Conservation (phyloP, 2,113 vertebrate genomes). For the Orientallactaga bullata region DNA sequence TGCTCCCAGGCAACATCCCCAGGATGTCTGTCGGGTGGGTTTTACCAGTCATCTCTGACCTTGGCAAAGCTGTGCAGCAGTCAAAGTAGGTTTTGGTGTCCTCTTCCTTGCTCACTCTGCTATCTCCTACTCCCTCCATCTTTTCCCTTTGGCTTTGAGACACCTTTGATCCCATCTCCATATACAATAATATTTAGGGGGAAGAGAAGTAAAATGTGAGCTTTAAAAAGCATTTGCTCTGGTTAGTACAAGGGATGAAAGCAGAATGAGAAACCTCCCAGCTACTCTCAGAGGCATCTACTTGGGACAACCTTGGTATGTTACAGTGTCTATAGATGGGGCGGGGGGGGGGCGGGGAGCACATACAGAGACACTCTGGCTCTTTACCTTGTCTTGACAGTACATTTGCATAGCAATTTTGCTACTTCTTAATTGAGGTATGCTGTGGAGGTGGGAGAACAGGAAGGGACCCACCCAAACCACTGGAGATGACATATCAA, state of each 20-base stretch:
- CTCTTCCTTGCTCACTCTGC: not conserved
- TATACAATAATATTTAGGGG: not conserved
- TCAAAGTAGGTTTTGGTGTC: not conserved
- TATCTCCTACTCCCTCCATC: not conserved
- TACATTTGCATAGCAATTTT: not conserved
- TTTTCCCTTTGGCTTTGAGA: not conserved
- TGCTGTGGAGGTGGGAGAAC: not conserved
- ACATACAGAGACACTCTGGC: not conserved
- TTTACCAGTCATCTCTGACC: slow-evolving; percentile 50
- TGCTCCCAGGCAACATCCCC: slow-evolving; percentile 49
- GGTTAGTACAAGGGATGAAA: not conserved
- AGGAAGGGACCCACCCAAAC: not conserved
- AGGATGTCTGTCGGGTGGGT: slow-evolving; percentile 53
- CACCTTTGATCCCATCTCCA: not conserved
- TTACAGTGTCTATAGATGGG: not conserved
- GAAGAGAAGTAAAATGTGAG: not conserved
- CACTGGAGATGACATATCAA: not conserved
- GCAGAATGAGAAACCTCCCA: not conserved
- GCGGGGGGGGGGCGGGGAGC: not conserved
- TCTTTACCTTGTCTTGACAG: not conserved
- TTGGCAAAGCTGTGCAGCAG: not conserved
- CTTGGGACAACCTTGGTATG: not conserved
- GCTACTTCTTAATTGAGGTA: not conserved
- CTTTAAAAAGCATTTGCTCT: not conserved
- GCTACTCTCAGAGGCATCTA: not conserved